Percentiles rank a stretch among this genome's conserved stretches.
Evolutionary conservation across 2,888 invertebrate species (phyloP).

Genomic region (Cremastinae sp.): DNA sequence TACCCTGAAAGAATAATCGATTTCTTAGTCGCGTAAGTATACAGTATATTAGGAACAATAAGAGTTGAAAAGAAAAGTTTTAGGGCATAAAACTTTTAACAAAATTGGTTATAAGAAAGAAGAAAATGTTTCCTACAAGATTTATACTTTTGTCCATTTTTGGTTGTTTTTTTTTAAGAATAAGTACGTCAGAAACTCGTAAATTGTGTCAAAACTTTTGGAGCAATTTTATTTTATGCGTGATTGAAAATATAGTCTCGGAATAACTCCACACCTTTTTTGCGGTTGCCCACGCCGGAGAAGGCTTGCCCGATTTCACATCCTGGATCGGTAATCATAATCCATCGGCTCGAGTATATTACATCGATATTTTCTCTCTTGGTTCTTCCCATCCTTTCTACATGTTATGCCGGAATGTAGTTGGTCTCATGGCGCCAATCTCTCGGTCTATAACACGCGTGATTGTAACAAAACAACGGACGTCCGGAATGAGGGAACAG

Average conservation of each 20-base stretch:
- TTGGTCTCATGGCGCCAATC: constrained; percentile 48
- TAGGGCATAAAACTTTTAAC: too few species aligned
- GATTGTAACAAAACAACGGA: constrained; percentile 81
- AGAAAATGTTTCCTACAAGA: too few species aligned
- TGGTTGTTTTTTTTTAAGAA: too few species aligned
- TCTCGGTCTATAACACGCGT: constrained; percentile 71
- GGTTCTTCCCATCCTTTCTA: background rate
- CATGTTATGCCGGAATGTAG: constrained; percentile 42
- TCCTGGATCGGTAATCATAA: constrained; percentile 74
- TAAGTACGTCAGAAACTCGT: too few species aligned
- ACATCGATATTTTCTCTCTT: constrained; percentile 23
- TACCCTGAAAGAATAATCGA: too few species aligned
- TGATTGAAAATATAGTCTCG: constrained; percentile 59
- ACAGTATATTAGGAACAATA: too few species aligned
- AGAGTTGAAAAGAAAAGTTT: too few species aligned
- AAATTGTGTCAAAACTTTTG: too few species aligned
- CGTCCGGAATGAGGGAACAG: constrained; percentile 78
- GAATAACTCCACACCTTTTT: constrained; percentile 75
- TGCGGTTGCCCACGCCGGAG: constrained; percentile 68
- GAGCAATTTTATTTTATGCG: background rate
- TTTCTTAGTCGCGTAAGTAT: too few species aligned
- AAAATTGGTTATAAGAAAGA: too few species aligned
- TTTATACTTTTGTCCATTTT: too few species aligned
- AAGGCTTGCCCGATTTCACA: constrained; percentile 73
- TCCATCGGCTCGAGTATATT: constrained; percentile 54